Evolutionary conservation across 2,797 vertebrate species (phyloP), one percentile per base, ranked within the genome.

Genomic region (Oreonectes daqikongensis): DNA sequence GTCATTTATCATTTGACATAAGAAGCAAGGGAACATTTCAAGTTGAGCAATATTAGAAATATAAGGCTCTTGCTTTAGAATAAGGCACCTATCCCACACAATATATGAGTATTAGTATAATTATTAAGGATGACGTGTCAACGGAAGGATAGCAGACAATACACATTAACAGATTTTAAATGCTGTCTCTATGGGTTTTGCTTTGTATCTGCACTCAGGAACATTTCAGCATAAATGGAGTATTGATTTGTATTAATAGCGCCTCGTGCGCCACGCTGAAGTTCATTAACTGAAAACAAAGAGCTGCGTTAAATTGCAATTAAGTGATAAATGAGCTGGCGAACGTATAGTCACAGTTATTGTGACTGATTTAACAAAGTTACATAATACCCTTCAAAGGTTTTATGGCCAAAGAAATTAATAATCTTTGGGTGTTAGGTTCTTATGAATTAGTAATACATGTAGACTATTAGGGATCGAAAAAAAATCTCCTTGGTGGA

Each of bases 221-320:
- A 44, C 44, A 69, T 57, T 76, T 70, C 72, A 66, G 52, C 71
- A 81, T 82, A 68, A 81, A 77, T 75, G 30, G 63, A 68, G 73
- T 68, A 81, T 67, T 79, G 67, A 73, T 83, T 72, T 72, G 75
- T 64, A 79, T 76, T 79, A 81, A 81, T 81, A 67, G 59, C 53
- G 67, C 57, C 57, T 75, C 78, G 73, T 70, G 72, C 59, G 46
- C 71, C 53, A 35, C 18, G 11, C 65, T 74, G 12, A 64, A 75
- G 71, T 30, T 73, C 32, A 72, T 81, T 78, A 79, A 38, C 52
- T 17, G 40, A 11, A 30, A 72, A 75, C 57, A 80, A 75, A 72
- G 48, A 69, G 67, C 63, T 67, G 38, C 68, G 9, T 28, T 57
- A 32, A 20, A 46, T 59, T 76, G 50, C 44, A 68, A 76, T 76